phyloP scores from a whole-genome alignment of 1,140 invertebrate species.

The Procambarus virginalis region DNA sequence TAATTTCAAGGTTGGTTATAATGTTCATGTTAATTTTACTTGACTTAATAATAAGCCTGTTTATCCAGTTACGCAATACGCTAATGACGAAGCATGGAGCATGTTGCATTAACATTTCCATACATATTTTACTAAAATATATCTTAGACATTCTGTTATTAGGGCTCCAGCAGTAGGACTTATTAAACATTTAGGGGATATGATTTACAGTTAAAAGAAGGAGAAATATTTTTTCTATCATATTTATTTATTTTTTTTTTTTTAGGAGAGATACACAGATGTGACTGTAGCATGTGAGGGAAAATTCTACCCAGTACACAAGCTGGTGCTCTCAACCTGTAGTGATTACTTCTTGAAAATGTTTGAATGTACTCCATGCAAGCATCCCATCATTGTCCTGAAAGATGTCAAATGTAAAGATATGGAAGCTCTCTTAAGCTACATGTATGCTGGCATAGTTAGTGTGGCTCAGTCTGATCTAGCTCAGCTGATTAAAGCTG shows the following conservation, averaged over 20 bases:
- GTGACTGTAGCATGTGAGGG: conserved; percentile 73
- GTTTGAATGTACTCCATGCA: conserved; percentile 80
- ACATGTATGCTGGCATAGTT: conserved; percentile 94
- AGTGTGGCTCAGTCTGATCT: conserved; percentile 90
- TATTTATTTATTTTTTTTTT: conserved; percentile 8
- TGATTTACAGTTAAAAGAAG: too few relatives aligned
- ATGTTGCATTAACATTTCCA: too few relatives aligned
- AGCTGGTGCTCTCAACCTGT: conserved; percentile 89
- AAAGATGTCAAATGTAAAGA: conserved; percentile 89
- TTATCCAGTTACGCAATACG: too few relatives aligned
- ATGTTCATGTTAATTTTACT: too few relatives aligned
- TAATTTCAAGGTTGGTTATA: too few relatives aligned
- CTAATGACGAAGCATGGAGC: too few relatives aligned
- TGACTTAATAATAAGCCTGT: too few relatives aligned
- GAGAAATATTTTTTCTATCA: background rate
- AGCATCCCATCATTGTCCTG: conserved; percentile 92
- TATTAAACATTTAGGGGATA: too few relatives aligned
- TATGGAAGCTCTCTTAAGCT: conserved; percentile 89
- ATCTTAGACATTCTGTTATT: too few relatives aligned
- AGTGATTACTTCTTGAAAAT: conserved; percentile 81
- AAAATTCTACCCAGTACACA: conserved; percentile 83
- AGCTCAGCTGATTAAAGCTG: conserved; percentile 84
- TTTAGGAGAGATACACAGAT: conserved; percentile 67
- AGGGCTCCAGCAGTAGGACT: too few relatives aligned
- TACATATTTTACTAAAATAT: too few relatives aligned